Percentiles rank a stretch among this genome's conserved stretches.
phyloP scores from a whole-genome alignment of 1,140 invertebrate genomes.

The Drosophila repletoides region DNA sequence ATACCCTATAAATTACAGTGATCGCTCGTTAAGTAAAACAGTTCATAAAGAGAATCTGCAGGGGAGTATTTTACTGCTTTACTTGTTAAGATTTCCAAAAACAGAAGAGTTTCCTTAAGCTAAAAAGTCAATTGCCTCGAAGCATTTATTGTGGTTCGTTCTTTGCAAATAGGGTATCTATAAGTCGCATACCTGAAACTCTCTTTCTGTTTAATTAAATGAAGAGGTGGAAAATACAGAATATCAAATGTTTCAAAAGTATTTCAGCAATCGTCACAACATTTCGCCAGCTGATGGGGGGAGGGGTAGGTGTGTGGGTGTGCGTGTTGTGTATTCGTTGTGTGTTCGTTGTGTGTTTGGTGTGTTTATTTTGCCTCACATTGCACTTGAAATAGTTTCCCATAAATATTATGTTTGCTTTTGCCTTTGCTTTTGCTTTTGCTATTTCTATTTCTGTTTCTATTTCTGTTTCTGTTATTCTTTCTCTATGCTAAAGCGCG shows the following conservation, averaged over 20 bases:
- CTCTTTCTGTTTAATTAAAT: conserved; percentile 31
- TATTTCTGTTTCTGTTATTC: not conserved
- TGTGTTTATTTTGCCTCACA: conserved; percentile 16
- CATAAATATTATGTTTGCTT: conserved; percentile 26
- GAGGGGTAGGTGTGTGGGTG: not conserved
- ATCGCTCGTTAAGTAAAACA: too few species aligned
- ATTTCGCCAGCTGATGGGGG: not conserved
- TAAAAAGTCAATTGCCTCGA: too few species aligned
- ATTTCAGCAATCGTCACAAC: conserved; percentile 29
- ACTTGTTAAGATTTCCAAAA: too few species aligned
- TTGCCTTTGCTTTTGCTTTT: not conserved
- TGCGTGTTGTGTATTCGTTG: not conserved
- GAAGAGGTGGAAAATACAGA: conserved; percentile 30
- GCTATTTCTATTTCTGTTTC: not conserved
- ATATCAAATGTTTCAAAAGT: conserved; percentile 52
- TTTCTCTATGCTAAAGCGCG: conserved; percentile 16
- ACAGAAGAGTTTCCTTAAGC: too few species aligned
- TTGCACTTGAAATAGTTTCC: conserved; percentile 71
- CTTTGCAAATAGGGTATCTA: conserved; percentile 6
- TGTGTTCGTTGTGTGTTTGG: conserved; percentile 22
- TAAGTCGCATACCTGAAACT: not conserved
- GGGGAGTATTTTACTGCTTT: too few species aligned
- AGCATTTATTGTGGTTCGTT: too few species aligned
- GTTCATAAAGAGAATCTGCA: too few species aligned
- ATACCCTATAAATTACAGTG: too few species aligned